A percentile compares a stretch with the other conserved stretches of the same genome.
Evolutionary conservation across 2,888 invertebrate species (phyloP).

Genomic region (Yponomeuta malinellus): DNA sequence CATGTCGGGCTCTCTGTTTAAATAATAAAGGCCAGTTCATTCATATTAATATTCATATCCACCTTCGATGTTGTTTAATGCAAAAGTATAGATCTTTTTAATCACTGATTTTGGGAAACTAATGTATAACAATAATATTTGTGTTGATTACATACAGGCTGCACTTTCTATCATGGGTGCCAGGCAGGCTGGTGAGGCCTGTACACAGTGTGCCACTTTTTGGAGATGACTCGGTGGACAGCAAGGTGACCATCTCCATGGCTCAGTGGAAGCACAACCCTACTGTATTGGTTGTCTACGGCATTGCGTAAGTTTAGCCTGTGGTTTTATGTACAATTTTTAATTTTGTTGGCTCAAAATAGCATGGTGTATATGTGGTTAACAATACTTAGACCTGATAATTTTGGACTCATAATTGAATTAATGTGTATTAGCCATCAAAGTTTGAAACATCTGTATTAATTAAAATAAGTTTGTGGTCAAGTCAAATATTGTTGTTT

Average conservation of each 20-base stretch:
- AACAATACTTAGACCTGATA: no score
- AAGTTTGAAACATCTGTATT: no score
- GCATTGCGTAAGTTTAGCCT: slow-evolving; percentile 62
- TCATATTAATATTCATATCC: no score
- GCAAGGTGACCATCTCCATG: slow-evolving; percentile 76
- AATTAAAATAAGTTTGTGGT: no score
- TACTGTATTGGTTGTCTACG: slow-evolving; percentile 76
- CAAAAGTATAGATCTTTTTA: neutral
- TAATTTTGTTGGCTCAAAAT: neutral
- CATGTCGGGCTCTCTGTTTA: no score
- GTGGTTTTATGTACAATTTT: neutral
- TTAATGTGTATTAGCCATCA: no score
- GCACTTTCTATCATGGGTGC: slow-evolving; percentile 69
- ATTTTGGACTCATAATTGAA: no score
- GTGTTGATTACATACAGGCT: slow-evolving; percentile 39
- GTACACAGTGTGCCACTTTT: slow-evolving; percentile 76
- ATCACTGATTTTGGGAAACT: neutral
- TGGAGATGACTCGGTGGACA: slow-evolving; percentile 77
- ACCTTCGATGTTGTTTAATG: no score
- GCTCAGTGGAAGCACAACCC: slow-evolving; percentile 79
- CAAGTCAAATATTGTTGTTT: no score
- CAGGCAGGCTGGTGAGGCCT: slow-evolving; percentile 51
- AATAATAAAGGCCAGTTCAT: no score
- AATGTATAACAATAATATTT: neutral
- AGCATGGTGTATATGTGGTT: no score